Conservation (phyloP, 2,797 vertebrate genomes). For the Vipera latastei region DNA sequence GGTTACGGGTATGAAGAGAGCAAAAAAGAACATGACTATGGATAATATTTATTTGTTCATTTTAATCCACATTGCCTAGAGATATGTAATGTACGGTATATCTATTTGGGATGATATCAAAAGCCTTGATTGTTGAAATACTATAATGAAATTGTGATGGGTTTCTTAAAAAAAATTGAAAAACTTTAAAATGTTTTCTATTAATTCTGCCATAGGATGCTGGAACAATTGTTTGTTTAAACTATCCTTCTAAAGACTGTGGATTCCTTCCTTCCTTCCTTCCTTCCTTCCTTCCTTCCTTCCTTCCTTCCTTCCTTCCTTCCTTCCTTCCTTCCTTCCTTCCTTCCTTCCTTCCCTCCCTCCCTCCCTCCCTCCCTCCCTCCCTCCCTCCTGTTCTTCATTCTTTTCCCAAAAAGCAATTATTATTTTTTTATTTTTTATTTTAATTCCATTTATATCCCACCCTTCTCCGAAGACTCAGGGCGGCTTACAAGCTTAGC, state of each 20-base stretch:
- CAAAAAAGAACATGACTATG: background rate
- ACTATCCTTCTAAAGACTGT: background rate
- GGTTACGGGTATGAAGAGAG: background rate
- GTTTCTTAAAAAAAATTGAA: no score
- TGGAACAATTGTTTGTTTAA: background rate
- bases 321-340: no score
- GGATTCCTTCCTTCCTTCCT: background rate
- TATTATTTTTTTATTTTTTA: background rate
- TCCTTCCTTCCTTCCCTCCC: no score
- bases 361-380: no score
- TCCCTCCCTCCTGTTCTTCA: no score
- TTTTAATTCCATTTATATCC: no score
- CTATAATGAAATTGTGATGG: background rate
- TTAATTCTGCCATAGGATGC: background rate
- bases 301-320: no score
- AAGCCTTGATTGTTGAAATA: background rate
- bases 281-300: no score
- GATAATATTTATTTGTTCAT: background rate
- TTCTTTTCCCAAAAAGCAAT: background rate
- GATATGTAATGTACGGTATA: background rate
- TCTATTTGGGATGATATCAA: background rate
- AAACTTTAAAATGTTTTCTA: background rate
- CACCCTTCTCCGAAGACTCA: no score
- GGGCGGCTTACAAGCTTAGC: no score
- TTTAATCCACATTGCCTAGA: background rate